Conservation (phyloP, 1,140 invertebrate species). For the Drosophila orosa region DNA sequence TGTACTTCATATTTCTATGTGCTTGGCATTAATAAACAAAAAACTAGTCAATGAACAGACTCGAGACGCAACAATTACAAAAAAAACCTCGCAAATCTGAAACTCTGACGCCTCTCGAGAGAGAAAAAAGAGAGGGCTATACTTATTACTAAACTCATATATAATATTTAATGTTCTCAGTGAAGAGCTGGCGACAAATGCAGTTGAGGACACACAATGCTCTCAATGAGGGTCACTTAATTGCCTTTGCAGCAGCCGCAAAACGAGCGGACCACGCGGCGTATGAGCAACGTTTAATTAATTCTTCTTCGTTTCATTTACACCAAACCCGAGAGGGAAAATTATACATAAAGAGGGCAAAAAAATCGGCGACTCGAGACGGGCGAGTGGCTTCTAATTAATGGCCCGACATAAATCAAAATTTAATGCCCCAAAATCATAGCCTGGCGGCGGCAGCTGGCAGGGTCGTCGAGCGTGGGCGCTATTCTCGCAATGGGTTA, state of each 20-base stretch:
- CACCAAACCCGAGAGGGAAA: conserved; percentile 12
- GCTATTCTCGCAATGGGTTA: conserved; percentile 52
- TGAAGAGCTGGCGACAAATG: conserved; percentile 6
- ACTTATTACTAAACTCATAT: not conserved
- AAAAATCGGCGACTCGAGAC: conserved; percentile 26
- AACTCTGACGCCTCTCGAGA: conserved; percentile 9
- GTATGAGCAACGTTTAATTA: conserved; percentile 60
- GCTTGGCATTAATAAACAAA: conserved; percentile 30
- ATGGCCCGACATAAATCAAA: conserved; percentile 71
- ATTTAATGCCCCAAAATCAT: conserved; percentile 73
- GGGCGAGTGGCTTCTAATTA: conserved; percentile 55
- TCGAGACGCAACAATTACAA: not conserved
- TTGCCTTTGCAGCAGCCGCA: conserved; percentile 35
- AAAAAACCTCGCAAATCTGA: conserved; percentile 2
- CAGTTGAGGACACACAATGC: conserved; percentile 11
- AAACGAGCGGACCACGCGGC: conserved; percentile 20
- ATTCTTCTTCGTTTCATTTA: conserved; percentile 44
- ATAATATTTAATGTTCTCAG: conserved; percentile 1
- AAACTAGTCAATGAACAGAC: conserved; percentile 1
- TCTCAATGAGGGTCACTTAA: conserved; percentile 60
- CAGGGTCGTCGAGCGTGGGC: conserved; percentile 47
- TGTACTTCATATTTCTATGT: conserved; percentile 9
- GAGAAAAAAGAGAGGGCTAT: not conserved
- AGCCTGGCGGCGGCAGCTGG: conserved; percentile 21
- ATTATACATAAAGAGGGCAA: not conserved